Evolutionary conservation across 2,888 invertebrate genomes (phyloP), one percentile per base, ranked within the genome.

Genomic region (Hirtodrosophila cameraria): DNA sequence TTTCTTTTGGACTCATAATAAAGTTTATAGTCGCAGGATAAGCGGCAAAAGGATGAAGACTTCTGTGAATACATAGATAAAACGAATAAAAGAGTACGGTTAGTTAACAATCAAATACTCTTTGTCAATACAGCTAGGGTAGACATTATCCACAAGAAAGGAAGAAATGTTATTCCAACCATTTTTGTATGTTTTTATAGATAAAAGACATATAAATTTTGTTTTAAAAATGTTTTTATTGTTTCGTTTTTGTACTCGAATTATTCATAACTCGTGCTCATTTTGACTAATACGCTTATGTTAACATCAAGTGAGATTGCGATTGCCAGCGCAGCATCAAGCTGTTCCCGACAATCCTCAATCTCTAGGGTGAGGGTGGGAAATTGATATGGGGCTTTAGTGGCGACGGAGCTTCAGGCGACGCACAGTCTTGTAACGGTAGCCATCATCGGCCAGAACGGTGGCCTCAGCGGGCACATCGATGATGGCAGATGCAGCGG

Each of bases 371-470:
- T n/a, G 43, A 59, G 60, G 68, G 60, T 48, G 25, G 23, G 23
- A 23, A 23, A 6, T 1, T 23, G 7, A 6, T 23, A 8, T 45
- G 41, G 16, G 15, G 16, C 41, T 61, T 66, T 82, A 79, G 58
- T 87, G 87, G 25, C 83, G 81, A 55, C 87, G 87, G 50, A 63
- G 49, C 60, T 76, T 75, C 8, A 79, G 62, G 23, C 88, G 88
- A 35, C 86, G 86, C n/a, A 84, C 81, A 4, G 71, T 75, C 62
- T 87, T 86, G 78, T 87, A 87, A 33, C 77, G 85, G 50, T 87
- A 87, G 3, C 87, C 87, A 68, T 87, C 85, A 39, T 72, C 64
- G 9, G 78, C 75, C 12, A 87, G 58, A 1, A 42, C 59, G 7
- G 52, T 52, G 5, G 52, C 48, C 15, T 64, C 61, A n/a, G 64